A percentile compares a stretch with the other conserved stretches of the same genome.
Evolutionary conservation across 2,113 vertebrate species (phyloP).

Genomic region (Hiodon tergisus): DNA sequence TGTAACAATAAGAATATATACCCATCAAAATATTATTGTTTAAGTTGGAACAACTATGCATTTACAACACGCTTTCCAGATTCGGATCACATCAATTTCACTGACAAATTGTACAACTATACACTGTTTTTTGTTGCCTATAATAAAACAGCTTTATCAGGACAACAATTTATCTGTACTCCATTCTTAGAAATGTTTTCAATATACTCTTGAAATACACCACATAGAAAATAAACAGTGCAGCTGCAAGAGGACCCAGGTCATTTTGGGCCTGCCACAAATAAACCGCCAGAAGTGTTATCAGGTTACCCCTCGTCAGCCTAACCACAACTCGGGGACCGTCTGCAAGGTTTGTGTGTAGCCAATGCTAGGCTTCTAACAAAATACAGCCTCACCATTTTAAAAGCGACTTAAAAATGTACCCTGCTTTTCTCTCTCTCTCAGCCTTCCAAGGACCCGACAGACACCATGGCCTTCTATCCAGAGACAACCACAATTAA

Average conservation of each 20-base stretch:
- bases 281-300: slow-evolving; percentile 12
- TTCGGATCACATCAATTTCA: no score
- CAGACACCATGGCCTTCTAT: no score
- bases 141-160: no score
- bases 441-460: no score
- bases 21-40: no score
- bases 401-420: not conserved
- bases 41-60: no score
- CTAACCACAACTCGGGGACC: not conserved
- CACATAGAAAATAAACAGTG: slow-evolving; percentile 21
- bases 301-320: slow-evolving; percentile 19
- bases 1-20: no score
- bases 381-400: not conserved
- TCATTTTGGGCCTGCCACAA: slow-evolving; percentile 18
- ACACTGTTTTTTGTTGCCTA: no score
- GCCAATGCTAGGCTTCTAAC: not conserved
- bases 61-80: no score
- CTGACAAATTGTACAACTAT: no score
- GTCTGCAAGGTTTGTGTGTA: slow-evolving; percentile 6
- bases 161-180: no score
- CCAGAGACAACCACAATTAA: slow-evolving; percentile 3
- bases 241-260: slow-evolving; percentile 35
- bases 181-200: no score
- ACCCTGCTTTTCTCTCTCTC: not conserved
- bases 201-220: not conserved